Conservation (phyloP, 2,888 invertebrate genomes). For the Rhagonycha fulva region DNA sequence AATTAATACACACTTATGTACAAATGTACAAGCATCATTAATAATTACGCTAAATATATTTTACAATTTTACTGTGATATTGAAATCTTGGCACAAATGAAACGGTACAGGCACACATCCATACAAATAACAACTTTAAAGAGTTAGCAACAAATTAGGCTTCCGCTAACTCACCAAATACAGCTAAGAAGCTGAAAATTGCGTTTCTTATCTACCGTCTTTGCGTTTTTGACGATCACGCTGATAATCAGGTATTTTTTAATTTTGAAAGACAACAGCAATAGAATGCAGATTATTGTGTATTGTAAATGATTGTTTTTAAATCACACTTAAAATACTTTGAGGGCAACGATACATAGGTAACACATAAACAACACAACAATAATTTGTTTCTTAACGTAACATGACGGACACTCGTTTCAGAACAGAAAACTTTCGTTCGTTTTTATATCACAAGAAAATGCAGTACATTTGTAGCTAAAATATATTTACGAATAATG, state of each 20-base stretch:
- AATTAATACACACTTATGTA: slow-evolving; percentile 46
- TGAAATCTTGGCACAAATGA: slow-evolving; percentile 52
- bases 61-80: slow-evolving; percentile 43
- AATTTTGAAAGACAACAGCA: slow-evolving; percentile 43
- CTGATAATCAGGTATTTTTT: slow-evolving; percentile 32
- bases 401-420: slow-evolving; percentile 20
- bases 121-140: slow-evolving; percentile 33
- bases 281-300: slow-evolving; percentile 36
- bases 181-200: slow-evolving; percentile 24
- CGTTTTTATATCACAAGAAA: slow-evolving; percentile 21
- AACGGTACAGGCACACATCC: slow-evolving; percentile 47
- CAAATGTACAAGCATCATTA: slow-evolving; percentile 53
- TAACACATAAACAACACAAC: slow-evolving; percentile 45
- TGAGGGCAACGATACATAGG: slow-evolving; percentile 53
- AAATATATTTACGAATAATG: slow-evolving; percentile 13
- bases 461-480: slow-evolving; percentile 9
- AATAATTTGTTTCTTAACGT: slow-evolving; percentile 15
- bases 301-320: slow-evolving; percentile 48
- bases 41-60: slow-evolving; percentile 50
- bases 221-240: slow-evolving; percentile 22
- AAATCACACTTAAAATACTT: slow-evolving; percentile 46
- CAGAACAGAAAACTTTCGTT: slow-evolving; percentile 22
- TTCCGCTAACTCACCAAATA: slow-evolving; percentile 13
- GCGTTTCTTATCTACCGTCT: slow-evolving; percentile 14
- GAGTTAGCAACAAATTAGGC: slow-evolving; percentile 14